Evolutionary conservation across 2,888 invertebrate species (phyloP), one percentile per base, ranked within the genome.

Genomic region (Osedax frankpressi): DNA sequence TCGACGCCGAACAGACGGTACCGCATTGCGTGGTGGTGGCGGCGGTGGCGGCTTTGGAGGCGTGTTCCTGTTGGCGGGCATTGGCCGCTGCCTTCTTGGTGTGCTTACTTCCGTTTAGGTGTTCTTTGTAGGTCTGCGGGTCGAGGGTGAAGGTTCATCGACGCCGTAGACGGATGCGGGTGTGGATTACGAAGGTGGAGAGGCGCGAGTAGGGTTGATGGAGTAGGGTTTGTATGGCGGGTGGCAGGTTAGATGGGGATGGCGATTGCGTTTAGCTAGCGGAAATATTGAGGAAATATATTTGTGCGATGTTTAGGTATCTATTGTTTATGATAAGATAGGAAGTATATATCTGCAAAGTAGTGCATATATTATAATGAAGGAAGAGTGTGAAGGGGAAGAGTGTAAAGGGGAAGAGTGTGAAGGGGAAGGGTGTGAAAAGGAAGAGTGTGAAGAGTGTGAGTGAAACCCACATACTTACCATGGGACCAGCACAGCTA

Each of bases 41-140:
- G 44, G 44, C 6, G 44, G 44, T 44, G 1, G 73, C n/a, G 14
- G 68, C 68, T 11, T 28, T 44, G 0, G 81, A 78, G 24, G 80
- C 78, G 0, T 81, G 79, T 76, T 89, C 77, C 3, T 29, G 27
- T 28, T 60, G 28, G 75, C 92, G 92, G 28, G 90, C 87, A 14
- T 91, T 90, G 0, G 91, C 92, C n/a, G 30, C 26, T 84, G 96
- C 97, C 84, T 96, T 93, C 88, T 96, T 97, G 88, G 97, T 97
- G 86, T 98, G 98, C 85, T 94, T 94, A 86, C 96, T 95, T 0
- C 98, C 98, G 83, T 96, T 96, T 82, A 98, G 87, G 87, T 98
- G 98, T 85, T 97, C 98, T 77, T 92, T 88, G 84, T 93, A 94
- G 0, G 93, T 93, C 87, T 90, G 85, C 1, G 85, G 6, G 19